Evolutionary conservation across 2,797 vertebrate genomes (phyloP).

Genomic region (Spinus olivaceus): DNA sequence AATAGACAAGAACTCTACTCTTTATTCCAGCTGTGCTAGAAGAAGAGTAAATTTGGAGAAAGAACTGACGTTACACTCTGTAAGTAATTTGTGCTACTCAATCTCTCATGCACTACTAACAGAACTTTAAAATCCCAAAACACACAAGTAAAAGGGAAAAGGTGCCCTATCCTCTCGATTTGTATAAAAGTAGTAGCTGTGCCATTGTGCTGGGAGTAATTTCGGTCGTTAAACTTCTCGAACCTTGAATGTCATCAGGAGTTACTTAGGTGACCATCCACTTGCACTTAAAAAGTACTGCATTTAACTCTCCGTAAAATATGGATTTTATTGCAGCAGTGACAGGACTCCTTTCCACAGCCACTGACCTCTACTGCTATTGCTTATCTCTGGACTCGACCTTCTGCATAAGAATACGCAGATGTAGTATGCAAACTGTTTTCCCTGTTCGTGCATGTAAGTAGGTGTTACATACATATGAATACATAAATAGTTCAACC

Average conservation of each 20-base stretch:
- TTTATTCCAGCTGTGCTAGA: neutral
- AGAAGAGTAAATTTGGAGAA: neutral
- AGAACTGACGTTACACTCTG: neutral
- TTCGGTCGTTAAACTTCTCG: constrained; percentile 65
- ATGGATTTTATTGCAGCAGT: constrained; percentile 79
- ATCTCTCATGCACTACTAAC: neutral
- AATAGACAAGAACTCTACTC: neutral
- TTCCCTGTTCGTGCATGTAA: neutral
- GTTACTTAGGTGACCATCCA: constrained; percentile 45
- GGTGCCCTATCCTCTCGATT: neutral
- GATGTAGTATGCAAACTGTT: neutral
- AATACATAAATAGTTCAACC: neutral
- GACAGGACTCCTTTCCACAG: constrained; percentile 50
- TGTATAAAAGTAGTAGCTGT: constrained; percentile 16
- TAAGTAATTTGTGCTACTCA: neutral
- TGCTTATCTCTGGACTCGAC: constrained; percentile 32
- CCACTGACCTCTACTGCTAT: constrained; percentile 58
- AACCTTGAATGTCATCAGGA: constrained; percentile 64
- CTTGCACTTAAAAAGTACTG: constrained; percentile 53
- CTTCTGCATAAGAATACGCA: neutral
- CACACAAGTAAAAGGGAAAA: neutral
- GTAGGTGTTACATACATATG: neutral
- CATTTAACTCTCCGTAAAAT: constrained; percentile 74
- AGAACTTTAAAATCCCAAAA: constrained; percentile 17
- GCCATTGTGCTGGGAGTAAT: constrained; percentile 3